These are phyloP conservation scores for Terrapene triunguis DNA, from an alignment of 2,113 vertebrate species.

Conservation along the genomic window DNA sequence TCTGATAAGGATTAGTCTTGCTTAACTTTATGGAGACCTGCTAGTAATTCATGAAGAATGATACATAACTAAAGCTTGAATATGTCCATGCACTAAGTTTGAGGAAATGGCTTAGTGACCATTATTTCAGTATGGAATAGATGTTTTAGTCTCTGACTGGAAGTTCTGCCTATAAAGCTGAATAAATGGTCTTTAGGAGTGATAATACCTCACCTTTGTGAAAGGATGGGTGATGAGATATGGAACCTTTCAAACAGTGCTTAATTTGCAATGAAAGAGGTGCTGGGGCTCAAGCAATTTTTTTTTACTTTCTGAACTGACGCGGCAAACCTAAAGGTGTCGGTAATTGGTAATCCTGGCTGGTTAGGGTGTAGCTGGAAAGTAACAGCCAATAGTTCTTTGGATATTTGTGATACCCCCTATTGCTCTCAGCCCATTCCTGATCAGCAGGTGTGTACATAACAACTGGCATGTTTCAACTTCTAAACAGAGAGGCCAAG, in stretches of 20 bases:
- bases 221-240: neutral
- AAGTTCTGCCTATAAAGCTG: neutral
- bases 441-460: neutral
- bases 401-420: neutral
- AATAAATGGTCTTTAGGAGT: rapidly evolving
- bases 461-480: neutral
- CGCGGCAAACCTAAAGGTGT: no score
- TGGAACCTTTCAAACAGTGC: neutral
- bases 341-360: neutral
- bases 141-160: neutral
- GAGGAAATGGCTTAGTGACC: neutral
- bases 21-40: neutral
- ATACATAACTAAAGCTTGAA: neutral
- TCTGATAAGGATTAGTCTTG: neutral
- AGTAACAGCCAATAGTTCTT: neutral
- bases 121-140: neutral
- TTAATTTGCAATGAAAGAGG: no score
- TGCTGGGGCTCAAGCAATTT: no score
- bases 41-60: neutral
- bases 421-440: neutral
- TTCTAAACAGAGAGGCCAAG: neutral
- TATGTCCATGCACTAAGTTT: neutral
- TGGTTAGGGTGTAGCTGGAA: neutral
- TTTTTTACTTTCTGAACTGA: no score
- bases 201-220: neutral